These are phyloP conservation scores for Rhinolophus ferrumequinum DNA, from an alignment of 2,113 vertebrate species.

Conservation along the genomic window DNA sequence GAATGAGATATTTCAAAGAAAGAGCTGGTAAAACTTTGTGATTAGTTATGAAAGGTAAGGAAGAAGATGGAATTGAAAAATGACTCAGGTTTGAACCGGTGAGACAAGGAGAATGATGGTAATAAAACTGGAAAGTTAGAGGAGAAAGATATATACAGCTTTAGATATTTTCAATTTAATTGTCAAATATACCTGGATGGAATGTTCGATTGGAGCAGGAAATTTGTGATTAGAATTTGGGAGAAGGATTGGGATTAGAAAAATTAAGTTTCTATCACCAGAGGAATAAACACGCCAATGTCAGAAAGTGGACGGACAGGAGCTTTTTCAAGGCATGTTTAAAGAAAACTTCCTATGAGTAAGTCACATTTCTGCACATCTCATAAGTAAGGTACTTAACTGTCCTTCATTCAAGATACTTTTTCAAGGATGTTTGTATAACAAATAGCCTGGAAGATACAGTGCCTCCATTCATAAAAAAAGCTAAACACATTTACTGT, in stretches of 20 bases:
- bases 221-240: neutral
- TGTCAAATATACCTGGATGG: neutral
- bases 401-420: neutral
- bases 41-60: neutral
- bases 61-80: neutral
- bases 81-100: neutral
- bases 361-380: neutral
- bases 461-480: neutral
- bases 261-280: neutral
- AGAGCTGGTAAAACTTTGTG: neutral
- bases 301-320: neutral
- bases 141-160: neutral
- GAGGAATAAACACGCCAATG: neutral
- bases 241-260: neutral
- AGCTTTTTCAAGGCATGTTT: neutral
- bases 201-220: neutral
- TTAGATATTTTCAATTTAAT: constrained; percentile 11
- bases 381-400: neutral
- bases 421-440: neutral
- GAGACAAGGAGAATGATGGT: neutral
- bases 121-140: neutral
- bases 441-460: neutral
- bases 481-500: neutral
- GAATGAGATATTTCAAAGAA: neutral
- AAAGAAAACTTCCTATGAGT: neutral